Evolutionary conservation across 2,888 invertebrate genomes (phyloP), one percentile per base, ranked within the genome.

Genomic region (Bombylius discolor): DNA sequence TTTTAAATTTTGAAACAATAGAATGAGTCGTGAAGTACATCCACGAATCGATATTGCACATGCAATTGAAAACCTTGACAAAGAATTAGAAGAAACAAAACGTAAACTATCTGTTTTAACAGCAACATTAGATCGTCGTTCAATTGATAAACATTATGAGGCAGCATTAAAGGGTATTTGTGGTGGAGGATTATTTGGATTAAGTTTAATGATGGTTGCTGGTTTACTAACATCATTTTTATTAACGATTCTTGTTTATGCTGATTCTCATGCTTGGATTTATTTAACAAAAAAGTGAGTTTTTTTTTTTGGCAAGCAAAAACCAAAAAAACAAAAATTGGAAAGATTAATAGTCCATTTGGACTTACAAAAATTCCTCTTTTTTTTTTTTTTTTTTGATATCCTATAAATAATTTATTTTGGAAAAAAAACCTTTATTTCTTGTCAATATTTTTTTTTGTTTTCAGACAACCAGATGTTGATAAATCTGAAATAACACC

Each of bases 181-280:
- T 72, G 86, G 87, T 65, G 83, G 85, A 13, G 88, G 90, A 46
- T 71, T 94, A 75, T 80, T 83, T 71, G 94, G 91, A 48, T 74
- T 92, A 53, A 85, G 87, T 13, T 82, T 95, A 57, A 89, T 96
- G 81, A 80, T 95, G 72, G 76, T 89, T 54, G 91, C 94, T n/a
- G 87, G 92, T 31, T 79, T 90, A 42, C 80, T 87, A 36, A 88
- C 93, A 53, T 94, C 95, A 33, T 81, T 96, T 63, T 79, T 94
- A 64, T 86, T 96, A 72, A 94, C 95, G 1, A 83, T 93, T 55
- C 82, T 95, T 48, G 94, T 95, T 52, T 89, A 94, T 78, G 86
- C 95, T 56, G 93, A 95, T 70, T 95, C 94, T 8, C 94, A 95
- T 70, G 93, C 94, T 36, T 96, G 96, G 95, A 94, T 95, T 69